Base-by-base conservation (phyloP, 2,113 vertebrate genomes). In the Pantherophis guttatus region DNA sequence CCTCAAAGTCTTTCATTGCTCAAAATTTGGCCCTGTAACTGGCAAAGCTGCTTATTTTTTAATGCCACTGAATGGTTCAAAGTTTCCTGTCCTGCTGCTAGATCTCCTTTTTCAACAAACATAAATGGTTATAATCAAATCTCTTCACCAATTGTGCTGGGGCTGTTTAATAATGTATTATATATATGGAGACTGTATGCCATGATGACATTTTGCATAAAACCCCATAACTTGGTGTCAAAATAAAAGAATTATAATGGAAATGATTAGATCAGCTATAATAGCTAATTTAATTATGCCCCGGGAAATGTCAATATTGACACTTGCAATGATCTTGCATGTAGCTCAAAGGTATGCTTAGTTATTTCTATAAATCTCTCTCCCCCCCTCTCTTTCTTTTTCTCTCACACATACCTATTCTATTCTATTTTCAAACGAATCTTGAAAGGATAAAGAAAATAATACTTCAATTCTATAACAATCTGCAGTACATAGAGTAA, bases 271-370 rank as follows among this genome's bases (percentile, higher is more conserved):
- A 91, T 94, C 70, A 93, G 57, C 48, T 95, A 93, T 87, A 95
- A 94, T 96, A 92, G 95, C 88, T 96, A 96, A 96, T 94, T 94
- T 92, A 94, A 94, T 95, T 95, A 65, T 93, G 54, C 10, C 54
- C 91, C 24, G 48, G 96, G 91, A 95, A 96, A 96, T 96, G 95
- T 96, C 96, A 96, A 95, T 96, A 97, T 94, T 96, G 96, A 95
- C 94, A 96, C 54, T 95, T 57, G 33, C 94, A 93, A 59, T 90
- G 70, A 95, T 95, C 92, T 96, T 94, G 94, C 90, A 93, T 85
- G n/a, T 62, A 94, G 89, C 52, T 94, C 95, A 95, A 90, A 93
- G 55, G 91, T 92, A 50, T 95, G 96, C 95, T 93, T 94, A 44
- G 93, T 92, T 94, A 88, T 65, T 65, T 65, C 62, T 65, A 65